These are phyloP conservation scores for Eriocheir sinensis DNA, from an alignment of 1,140 invertebrate genomes.

Conservation along the genomic window DNA sequence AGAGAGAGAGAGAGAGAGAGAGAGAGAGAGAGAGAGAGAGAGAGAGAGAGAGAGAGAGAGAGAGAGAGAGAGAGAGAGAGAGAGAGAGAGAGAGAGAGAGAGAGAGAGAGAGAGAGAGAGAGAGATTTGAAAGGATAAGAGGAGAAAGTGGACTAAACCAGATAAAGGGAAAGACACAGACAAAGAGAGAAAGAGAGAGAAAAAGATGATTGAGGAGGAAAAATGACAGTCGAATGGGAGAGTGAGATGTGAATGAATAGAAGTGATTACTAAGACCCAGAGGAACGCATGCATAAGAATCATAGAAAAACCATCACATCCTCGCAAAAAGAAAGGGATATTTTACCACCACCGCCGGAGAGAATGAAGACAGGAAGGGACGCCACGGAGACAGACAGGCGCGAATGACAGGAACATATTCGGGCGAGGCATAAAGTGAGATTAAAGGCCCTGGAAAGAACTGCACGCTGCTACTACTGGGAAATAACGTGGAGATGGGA, in stretches of 20 bases:
- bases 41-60: constrained; percentile 4
- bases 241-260: too few species aligned
- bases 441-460: not conserved
- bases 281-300: too few species aligned
- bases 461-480: not conserved
- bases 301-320: too few species aligned
- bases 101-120: not conserved
- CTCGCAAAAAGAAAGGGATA: too few species aligned
- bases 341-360: not conserved
- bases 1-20: not conserved
- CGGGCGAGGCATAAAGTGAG: not conserved
- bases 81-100: not conserved
- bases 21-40: constrained; percentile 4
- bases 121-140: too few species aligned
- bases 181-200: too few species aligned
- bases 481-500: too few species aligned
- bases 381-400: not conserved
- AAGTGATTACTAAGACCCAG: too few species aligned
- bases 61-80: not conserved
- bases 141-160: too few species aligned
- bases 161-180: not conserved
- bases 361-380: not conserved
- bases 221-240: too few species aligned
- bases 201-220: too few species aligned
- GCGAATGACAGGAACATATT: not conserved